Percentiles rank a stretch among this genome's conserved stretches.
Conservation (phyloP, 2,888 invertebrate genomes). For the Ochropleura plecta region DNA sequence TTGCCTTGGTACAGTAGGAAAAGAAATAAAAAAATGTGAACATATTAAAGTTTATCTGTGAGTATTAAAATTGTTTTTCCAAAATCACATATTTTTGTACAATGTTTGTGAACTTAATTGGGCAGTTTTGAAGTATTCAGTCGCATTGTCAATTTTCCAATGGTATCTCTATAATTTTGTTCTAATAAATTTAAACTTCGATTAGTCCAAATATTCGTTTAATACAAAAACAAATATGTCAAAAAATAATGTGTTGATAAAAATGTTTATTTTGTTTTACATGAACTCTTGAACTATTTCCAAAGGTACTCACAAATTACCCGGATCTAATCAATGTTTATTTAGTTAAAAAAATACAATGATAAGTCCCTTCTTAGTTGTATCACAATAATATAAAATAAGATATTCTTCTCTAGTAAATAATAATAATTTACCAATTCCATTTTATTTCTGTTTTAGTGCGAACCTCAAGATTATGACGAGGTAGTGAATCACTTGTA, state of each 20-base stretch:
- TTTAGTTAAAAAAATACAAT: background rate
- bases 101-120: background rate
- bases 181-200: background rate
- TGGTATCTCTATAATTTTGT: background rate
- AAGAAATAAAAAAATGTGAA: background rate
- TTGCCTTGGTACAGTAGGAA: background rate
- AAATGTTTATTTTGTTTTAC: background rate
- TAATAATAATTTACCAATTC: background rate
- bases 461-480: slow-evolving; percentile 94
- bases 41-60: background rate
- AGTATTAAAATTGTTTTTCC: background rate
- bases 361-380: background rate
- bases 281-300: background rate
- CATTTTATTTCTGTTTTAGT: slow-evolving; percentile 82
- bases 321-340: slow-evolving; percentile 1
- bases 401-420: background rate
- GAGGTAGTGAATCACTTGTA: slow-evolving; percentile 94
- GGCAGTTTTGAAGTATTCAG: background rate
- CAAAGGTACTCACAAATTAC: background rate
- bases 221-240: background rate
- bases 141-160: background rate
- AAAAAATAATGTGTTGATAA: background rate
- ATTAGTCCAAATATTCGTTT: background rate
- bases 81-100: background rate
- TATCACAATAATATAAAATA: background rate